A percentile compares a stretch with the other conserved stretches of the same genome.
Conservation (phyloP, 2,888 invertebrate species). For the Laothoe populi region DNA sequence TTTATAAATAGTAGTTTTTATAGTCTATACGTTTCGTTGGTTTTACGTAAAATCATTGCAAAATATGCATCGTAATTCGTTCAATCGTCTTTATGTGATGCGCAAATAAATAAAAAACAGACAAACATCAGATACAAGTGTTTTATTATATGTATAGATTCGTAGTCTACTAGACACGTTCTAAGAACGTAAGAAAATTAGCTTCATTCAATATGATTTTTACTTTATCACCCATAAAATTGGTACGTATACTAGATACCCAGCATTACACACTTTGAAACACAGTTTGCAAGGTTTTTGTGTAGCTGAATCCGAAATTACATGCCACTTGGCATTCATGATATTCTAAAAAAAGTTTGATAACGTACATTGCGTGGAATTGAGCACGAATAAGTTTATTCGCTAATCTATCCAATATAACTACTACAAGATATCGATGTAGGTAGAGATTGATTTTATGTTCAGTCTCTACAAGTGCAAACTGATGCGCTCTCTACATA, state of each 20-base stretch:
- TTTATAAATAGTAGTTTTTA: too few relatives aligned
- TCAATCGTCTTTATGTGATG: too few relatives aligned
- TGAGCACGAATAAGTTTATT: background rate
- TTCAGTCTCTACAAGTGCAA: background rate
- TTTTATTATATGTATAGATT: too few relatives aligned
- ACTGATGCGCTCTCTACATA: background rate
- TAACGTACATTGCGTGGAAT: background rate
- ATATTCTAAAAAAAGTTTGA: constrained; percentile 11
- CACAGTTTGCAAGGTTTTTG: background rate
- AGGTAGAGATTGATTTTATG: background rate
- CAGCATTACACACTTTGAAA: background rate
- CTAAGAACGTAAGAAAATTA: background rate
- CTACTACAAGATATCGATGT: background rate
- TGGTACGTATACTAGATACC: too few relatives aligned
- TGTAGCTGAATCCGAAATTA: constrained; percentile 3
- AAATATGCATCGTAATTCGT: too few relatives aligned
- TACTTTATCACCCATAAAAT: constrained; percentile 11
- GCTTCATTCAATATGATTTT: background rate
- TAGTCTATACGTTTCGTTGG: too few relatives aligned
- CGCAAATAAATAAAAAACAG: too few relatives aligned
- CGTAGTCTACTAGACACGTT: background rate
- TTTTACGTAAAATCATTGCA: too few relatives aligned
- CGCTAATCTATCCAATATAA: background rate
- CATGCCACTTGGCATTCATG: background rate
- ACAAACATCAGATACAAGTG: too few relatives aligned